Evolutionary conservation across 2,797 vertebrate genomes (phyloP).

Genomic region (Odontamblyopus rebecca): DNA sequence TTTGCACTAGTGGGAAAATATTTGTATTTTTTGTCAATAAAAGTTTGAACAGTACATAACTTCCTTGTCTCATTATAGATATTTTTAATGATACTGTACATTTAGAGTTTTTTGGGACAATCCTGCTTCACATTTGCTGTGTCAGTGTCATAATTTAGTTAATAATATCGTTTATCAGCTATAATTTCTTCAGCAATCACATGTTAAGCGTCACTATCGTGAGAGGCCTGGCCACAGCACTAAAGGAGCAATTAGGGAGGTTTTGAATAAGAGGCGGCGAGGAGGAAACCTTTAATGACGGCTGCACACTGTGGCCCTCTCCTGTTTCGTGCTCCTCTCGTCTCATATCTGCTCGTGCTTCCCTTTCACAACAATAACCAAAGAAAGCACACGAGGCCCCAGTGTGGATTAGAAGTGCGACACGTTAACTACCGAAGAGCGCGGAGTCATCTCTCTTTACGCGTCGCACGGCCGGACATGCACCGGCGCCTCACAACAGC

Average conservation of each 20-base stretch:
- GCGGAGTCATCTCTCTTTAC: conserved; percentile 35
- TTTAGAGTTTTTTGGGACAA: no score
- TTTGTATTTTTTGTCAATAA: no score
- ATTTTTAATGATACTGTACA: no score
- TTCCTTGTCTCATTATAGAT: no score
- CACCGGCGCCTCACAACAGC: conserved; percentile 3
- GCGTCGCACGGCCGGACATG: conserved; percentile 11
- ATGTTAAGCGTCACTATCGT: no score
- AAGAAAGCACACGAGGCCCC: conserved; percentile 33
- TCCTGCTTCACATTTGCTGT: no score
- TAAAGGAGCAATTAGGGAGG: neutral
- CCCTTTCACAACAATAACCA: conserved; percentile 50
- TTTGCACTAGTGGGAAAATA: no score
- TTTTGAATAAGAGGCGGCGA: neutral
- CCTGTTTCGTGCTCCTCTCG: conserved; percentile 36
- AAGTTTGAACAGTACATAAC: no score
- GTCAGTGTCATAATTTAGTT: no score
- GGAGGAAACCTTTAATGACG: conserved; percentile 24
- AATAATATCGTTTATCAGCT: no score
- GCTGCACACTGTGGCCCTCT: conserved; percentile 20
- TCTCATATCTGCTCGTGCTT: conserved; percentile 27
- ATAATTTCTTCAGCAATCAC: no score
- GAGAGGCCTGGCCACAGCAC: no score
- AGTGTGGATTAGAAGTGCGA: conserved; percentile 22
- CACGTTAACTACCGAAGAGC: conserved; percentile 29